Evolutionary conservation across 64 coral and sea anemone species (phyloP), one percentile per base, ranked within the genome.

Genomic region (Dendronephthya gigantea): DNA sequence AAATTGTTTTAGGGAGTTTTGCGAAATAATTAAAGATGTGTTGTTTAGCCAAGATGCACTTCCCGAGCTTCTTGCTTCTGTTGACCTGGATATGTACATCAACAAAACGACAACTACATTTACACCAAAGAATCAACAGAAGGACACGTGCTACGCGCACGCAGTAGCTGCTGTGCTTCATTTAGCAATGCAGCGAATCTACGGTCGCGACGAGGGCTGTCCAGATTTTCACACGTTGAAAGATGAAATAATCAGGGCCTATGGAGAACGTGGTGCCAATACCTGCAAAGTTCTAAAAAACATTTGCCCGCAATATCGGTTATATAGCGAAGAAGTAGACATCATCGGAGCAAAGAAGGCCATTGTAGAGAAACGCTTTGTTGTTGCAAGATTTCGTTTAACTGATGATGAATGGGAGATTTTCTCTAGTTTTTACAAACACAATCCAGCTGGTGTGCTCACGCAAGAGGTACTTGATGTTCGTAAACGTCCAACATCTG

Each of bases 191-290:
- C 79, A 70, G 19, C 83, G 90, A 0, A 89, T 92, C 28, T 2
- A 82, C 16, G 90, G 87, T 32, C 90, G 90, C 0, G 48, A 86
- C 1, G 87, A 87, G 1, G 83, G 83, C 17, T 88, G 82, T 82
- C 90, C 90, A 88, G 87, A 88, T 43, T 92, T 92, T 83, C 23
- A 9, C 11, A 39, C 85, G 10, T 32, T 92, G n/a, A 48, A 83
- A 40, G 0, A 68, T 0, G 19, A 85, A 68, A 25, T 92, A 19
- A 88, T 92, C 13, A 14, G 23, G 0, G 1, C 34, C 7, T 90
- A 25, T 76, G 59, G 59, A 29, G 7, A 35, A 35, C 23, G 72
- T 30, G 82, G 39, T 33, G 39, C 59, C 2, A 1, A 37, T 41
- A 84, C 40, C 17, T 7, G 49, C 11, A 0, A 0, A 31, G 88